Evolutionary conservation across 2,113 vertebrate genomes (phyloP).

Genomic region (Hassar affinis): DNA sequence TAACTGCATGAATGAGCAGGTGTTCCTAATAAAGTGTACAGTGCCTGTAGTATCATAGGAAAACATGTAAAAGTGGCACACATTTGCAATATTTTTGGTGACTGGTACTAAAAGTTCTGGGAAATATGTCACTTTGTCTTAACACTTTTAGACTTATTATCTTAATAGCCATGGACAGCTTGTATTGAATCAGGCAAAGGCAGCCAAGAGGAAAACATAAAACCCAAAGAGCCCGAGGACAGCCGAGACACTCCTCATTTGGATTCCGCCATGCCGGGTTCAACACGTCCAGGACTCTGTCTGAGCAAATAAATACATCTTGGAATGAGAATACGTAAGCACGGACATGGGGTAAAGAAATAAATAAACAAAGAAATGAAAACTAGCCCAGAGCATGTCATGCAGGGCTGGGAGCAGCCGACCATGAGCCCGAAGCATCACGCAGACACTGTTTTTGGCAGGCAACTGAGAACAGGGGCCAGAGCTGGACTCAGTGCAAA

Average conservation of each 20-base stretch:
- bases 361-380: conserved; percentile 43
- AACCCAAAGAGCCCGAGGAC: conserved; percentile 30
- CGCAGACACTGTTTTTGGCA: conserved; percentile 49
- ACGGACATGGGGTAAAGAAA: conserved; percentile 54
- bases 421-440: conserved; percentile 39
- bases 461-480: conserved; percentile 28
- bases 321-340: conserved; percentile 59
- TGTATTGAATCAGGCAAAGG: conserved; percentile 16
- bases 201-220: conserved; percentile 19
- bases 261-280: conserved; percentile 44
- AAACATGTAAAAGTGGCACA: background rate
- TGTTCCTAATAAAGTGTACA: background rate
- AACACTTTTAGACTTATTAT: background rate
- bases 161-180: conserved; percentile 27
- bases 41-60: background rate
- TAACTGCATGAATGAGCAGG: background rate
- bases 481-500: conserved; percentile 45
- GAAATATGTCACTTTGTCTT: conserved; percentile 7
- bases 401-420: conserved; percentile 30
- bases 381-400: conserved; percentile 46
- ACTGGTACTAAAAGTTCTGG: background rate
- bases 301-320: conserved; percentile 61
- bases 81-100: background rate
- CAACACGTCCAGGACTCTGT: conserved; percentile 53
- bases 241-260: conserved; percentile 2